Percentiles rank a stretch among this genome's conserved stretches.
Evolutionary conservation across 2,797 vertebrate species (phyloP).

Genomic region (Micromesistius poutassou): DNA sequence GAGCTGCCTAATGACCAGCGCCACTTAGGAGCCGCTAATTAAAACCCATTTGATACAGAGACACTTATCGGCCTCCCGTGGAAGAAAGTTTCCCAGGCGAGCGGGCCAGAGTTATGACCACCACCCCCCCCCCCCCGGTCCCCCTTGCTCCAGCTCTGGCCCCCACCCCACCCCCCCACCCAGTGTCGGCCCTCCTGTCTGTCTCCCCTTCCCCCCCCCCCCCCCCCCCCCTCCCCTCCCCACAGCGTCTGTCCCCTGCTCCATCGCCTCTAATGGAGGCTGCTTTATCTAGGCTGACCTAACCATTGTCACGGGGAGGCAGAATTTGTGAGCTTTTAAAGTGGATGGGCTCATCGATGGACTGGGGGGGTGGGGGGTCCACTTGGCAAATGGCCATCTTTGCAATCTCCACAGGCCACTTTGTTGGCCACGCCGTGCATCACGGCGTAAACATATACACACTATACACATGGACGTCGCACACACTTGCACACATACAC

Average conservation of each 20-base stretch:
- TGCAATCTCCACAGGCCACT: conserved; percentile 69
- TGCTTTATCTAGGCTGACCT: conserved; percentile 81
- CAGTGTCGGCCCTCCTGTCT: conserved; percentile 53
- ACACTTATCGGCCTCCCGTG: conserved; percentile 54
- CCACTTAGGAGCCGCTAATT: conserved; percentile 69
- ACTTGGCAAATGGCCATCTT: conserved; percentile 72
- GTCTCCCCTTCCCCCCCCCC: conserved; percentile 62
- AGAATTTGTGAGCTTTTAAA: conserved; percentile 81
- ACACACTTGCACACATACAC: neutral
- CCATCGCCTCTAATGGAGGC: conserved; percentile 79
- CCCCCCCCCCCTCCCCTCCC: conserved; percentile 19
- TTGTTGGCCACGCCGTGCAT: conserved; percentile 49
- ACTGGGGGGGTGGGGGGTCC: conserved; percentile 34
- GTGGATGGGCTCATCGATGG: conserved; percentile 65
- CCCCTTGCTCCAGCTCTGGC: conserved; percentile 29
- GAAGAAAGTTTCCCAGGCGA: conserved; percentile 55
- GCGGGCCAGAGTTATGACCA: conserved; percentile 70
- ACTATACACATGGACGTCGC: no score
- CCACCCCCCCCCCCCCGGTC: conserved; percentile 30
- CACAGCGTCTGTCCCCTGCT: conserved; percentile 55
- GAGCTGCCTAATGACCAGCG: conserved; percentile 60
- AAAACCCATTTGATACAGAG: conserved; percentile 71
- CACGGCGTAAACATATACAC: no score
- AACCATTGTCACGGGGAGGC: conserved; percentile 74
- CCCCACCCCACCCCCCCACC: conserved; percentile 17